These are phyloP conservation scores for Loxodonta africana DNA, from an alignment of 2,113 vertebrate species.

Conservation along the genomic window DNA sequence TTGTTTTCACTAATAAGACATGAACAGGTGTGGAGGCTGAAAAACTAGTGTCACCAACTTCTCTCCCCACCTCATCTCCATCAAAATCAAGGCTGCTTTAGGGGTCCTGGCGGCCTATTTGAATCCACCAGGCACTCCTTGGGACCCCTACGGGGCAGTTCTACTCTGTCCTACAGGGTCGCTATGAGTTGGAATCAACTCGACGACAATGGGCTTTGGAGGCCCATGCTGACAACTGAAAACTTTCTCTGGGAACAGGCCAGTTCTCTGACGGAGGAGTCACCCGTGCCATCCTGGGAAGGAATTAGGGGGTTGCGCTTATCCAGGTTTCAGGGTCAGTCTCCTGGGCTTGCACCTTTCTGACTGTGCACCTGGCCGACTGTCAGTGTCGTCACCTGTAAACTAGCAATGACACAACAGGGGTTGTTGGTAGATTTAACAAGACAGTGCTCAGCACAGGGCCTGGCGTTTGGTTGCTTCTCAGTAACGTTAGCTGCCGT, in stretches of 20 bases:
- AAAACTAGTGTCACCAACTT: not conserved
- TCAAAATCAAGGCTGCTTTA: not conserved
- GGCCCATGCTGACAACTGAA: not conserved
- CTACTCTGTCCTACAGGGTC: no score
- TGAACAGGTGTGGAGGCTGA: not conserved
- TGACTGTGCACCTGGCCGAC: no score
- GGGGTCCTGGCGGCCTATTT: not conserved
- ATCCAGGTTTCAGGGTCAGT: not conserved
- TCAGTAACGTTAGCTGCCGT: rapidly evolving
- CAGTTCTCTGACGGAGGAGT: not conserved
- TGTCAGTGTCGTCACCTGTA: not conserved
- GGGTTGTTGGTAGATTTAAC: not conserved
- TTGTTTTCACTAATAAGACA: not conserved
- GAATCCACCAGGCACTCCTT: no score
- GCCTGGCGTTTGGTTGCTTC: not conserved
- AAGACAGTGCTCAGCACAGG: not conserved
- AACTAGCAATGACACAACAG: not conserved
- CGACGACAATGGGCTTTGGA: not conserved
- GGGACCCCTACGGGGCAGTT: no score
- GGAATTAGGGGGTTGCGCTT: not conserved
- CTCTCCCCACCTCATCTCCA: not conserved
- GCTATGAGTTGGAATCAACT: no score
- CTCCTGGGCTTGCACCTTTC: not conserved
- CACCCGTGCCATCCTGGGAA: not conserved
- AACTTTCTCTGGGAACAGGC: not conserved